Conservation (phyloP, 2,797 vertebrate species). For the Acanthornis magna region DNA sequence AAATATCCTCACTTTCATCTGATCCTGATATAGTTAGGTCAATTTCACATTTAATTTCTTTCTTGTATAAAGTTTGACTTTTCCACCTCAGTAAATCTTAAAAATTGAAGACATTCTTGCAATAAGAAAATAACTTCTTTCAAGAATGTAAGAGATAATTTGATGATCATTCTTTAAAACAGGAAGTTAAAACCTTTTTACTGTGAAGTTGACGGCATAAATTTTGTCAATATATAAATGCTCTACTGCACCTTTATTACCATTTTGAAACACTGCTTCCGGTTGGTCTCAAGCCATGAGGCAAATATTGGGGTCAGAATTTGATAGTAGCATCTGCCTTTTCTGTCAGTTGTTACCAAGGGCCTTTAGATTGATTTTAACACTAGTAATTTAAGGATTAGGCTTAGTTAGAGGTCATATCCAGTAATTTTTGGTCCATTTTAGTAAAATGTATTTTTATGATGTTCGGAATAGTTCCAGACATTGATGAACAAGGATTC, state of each 20-base stretch:
- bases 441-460: not conserved
- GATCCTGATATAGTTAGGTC: not conserved
- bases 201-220: conserved; percentile 1
- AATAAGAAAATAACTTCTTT: conserved; percentile 25
- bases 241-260: not conserved
- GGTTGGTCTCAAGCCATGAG: not conserved
- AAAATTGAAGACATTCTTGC: conserved; percentile 21
- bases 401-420: not conserved
- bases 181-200: conserved; percentile 27
- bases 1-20: not conserved
- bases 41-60: conserved; percentile 22
- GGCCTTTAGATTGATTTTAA: not conserved
- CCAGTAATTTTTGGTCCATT: not conserved
- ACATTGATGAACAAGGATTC: not conserved
- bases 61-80: not conserved
- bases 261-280: not conserved
- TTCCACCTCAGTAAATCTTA: conserved; percentile 10
- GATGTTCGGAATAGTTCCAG: not conserved
- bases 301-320: conserved; percentile 33
- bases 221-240: conserved; percentile 22
- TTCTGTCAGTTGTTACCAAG: not conserved
- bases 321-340: not conserved
- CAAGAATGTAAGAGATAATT: conserved; percentile 18
- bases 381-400: not conserved
- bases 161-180: conserved; percentile 17